Base-by-base conservation (phyloP, 2,888 invertebrate genomes). In the Nephrotoma flavescens region DNA sequence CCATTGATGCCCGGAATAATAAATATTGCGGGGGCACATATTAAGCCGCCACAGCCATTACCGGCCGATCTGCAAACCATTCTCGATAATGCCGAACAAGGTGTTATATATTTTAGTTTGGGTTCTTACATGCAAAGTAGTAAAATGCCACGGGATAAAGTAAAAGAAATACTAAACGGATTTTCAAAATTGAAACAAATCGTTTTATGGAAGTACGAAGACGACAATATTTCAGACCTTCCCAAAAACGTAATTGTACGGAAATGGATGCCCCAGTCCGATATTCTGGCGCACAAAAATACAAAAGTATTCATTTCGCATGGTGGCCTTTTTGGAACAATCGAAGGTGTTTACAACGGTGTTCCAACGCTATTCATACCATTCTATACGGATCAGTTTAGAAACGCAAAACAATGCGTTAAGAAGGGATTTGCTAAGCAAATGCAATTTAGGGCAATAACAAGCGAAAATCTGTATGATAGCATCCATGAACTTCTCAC, bases 191-290 rank as follows among this genome's bases (percentile, higher is more conserved):
- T 93, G 0, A 92, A 92, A 87, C 92, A 93, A 88, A 90, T 91
- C 85, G 92, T 93, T n/a, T 88, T 93, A 2, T 93, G 93, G 93
- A 93, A 93, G 88, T 93, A 92, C 89, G 93, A 93, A 88, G 91
- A 91, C 42, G 90, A 89, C 4, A 89, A 90, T 0, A 88, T 92
- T 12, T 90, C 90, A 1, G 89, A 91, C 71, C 87, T 92, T 86
- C 92, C 93, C 0, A 2, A 89, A 1, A 93, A 93, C 89, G 90
- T 94, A 0, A 90, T 92, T 89, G 89, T 93, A 2, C 88, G 89
- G 47, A 92, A 92, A 88, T 94, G 93, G 93, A 89, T 93, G 88
- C 93, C 93, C 0, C 93, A 93, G 89, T 92, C 92, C 87, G 93
- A 93, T 88, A 91, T 93, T 85, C 87, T 91, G 88, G 92, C 91